These are phyloP conservation scores for Steinernema scapterisci DNA, from an alignment of 2,888 invertebrate genomes.

Conservation along the genomic window DNA sequence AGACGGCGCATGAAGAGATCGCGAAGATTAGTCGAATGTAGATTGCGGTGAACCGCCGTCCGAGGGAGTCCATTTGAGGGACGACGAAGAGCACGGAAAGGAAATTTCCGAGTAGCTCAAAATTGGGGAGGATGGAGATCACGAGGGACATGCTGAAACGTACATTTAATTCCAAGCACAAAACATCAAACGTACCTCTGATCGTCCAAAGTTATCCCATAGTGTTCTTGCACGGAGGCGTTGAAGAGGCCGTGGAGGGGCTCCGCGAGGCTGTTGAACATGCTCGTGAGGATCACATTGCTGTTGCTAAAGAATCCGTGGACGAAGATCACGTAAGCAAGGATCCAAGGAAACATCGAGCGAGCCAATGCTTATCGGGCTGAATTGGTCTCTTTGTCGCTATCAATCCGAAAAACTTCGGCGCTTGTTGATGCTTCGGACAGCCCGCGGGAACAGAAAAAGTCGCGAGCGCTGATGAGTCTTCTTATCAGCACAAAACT, in stretches of 20 bases:
- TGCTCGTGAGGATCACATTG: neutral
- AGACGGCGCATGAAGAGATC: neutral
- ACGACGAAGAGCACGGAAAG: neutral
- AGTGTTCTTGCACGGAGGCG: neutral
- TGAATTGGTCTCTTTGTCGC: no score
- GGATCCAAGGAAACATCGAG: neutral
- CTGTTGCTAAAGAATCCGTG: slow-evolving; percentile 9
- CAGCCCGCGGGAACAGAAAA: no score
- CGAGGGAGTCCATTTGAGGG: slow-evolving; percentile 1
- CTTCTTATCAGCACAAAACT: no score
- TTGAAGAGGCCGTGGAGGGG: slow-evolving; percentile 17
- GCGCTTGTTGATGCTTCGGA: no score
- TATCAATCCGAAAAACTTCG: no score
- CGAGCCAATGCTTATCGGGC: no score
- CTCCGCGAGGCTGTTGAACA: slow-evolving; percentile 2
- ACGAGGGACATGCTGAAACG: slow-evolving; percentile 13
- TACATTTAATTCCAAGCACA: neutral
- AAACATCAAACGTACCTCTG: neutral
- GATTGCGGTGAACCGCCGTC: neutral
- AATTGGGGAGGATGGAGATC: neutral
- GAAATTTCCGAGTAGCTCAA: neutral
- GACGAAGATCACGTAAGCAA: neutral
- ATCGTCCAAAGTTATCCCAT: neutral
- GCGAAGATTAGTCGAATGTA: neutral
- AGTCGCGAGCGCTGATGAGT: no score